Base-by-base conservation (phyloP, 2,797 vertebrate genomes). In the Pipistrellus kuhlii region DNA sequence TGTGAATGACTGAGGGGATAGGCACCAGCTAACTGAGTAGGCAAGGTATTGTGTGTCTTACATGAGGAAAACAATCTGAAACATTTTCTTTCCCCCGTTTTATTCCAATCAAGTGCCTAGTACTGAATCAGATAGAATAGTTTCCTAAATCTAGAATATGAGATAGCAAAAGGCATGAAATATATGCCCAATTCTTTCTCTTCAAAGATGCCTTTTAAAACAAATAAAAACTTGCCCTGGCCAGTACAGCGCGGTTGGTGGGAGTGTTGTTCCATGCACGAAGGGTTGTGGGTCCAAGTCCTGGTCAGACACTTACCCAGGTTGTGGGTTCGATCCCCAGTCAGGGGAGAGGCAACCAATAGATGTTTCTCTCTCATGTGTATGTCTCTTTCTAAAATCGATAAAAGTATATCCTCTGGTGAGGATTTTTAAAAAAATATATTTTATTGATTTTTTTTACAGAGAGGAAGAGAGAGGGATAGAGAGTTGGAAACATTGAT, bases 71-170 rank as follows among this genome's bases (percentile, higher is more conserved):
- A 81, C 73, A 71, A 17, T 38, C 64, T 71, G 66, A 81, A 81
- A 84, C 46, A 18, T 84, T 88, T 85, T 88, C 59, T 89, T 82
- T 86, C 84, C 4, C 9, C 17, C 25, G 13, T 88, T 91, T 88
- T 71, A 83, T 4, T 94, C 66, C 35, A 66, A 27, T 68, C 23
- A 94, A n/a, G n/a, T 72, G 21, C 46, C 51, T 85, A 7, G 68
- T 44, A 18, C 66, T 75, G 48, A 94, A 9, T 81, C 88, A 62
- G 53, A 77, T 57, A 62, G 88, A 20, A 10, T 76, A 35, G 35
- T 91, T 90, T 87, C 59, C 66, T 75, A 59, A 90, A 27, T 76
- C 30, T 69, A 76, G 66, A 91, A 82, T 68, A 88, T 89, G 78
- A 93, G 83, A 66, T 85, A 75, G 64, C 38, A 38, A 38, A 51